Evolutionary conservation across 2,888 invertebrate genomes (phyloP), one percentile per base, ranked within the genome.

Genomic region (Phyllotreta striolata): DNA sequence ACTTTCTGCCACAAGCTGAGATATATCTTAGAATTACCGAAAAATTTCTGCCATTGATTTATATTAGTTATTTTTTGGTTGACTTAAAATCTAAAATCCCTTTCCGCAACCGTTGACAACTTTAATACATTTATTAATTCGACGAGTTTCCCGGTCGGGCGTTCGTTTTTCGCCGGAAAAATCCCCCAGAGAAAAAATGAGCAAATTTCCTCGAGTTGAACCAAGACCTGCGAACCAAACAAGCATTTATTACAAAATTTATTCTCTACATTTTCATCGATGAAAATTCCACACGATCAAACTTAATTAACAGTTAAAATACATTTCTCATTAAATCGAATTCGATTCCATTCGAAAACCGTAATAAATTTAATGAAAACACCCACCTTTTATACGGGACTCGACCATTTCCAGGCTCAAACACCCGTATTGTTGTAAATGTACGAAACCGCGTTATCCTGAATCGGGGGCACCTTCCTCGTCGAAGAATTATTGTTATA

Each of bases 361-460:
- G 6, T 55, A 0, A 24, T 37, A 52, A 35, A 10, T 37, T 52
- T 8, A 24, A n/a, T n/a, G 34, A 24, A 6, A 35, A 34, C 37
- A 34, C 24, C 34, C n/a, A 51, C 24, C 41, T 39, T 7, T 49
- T 49, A 49, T 49, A 49, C 35, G 37, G 52, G 57, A 55, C 44
- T 41, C 14, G 55, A 55, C 59, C 62, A 55, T 66, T 66, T 66
- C 62, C 62, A 59, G 59, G 56, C 60, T 62, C 66, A 90, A 70
- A 90, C 90, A 49, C 90, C 90, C n/a, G 89, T 89, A 79, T 90
- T 89, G 77, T 90, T 91, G 82, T 87, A 88, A 64, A 88, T 88
- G 71, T 82, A 82, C n/a, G 82, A 79, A 3, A 82, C 82, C 9
- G 81, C 78, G 62, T 76, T 76, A 56, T 82, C 80, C 38, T 78